A percentile compares a stretch with the other conserved stretches of the same genome.
Conservation (phyloP, 2,797 vertebrate species). For the Trachops cirrhosus region DNA sequence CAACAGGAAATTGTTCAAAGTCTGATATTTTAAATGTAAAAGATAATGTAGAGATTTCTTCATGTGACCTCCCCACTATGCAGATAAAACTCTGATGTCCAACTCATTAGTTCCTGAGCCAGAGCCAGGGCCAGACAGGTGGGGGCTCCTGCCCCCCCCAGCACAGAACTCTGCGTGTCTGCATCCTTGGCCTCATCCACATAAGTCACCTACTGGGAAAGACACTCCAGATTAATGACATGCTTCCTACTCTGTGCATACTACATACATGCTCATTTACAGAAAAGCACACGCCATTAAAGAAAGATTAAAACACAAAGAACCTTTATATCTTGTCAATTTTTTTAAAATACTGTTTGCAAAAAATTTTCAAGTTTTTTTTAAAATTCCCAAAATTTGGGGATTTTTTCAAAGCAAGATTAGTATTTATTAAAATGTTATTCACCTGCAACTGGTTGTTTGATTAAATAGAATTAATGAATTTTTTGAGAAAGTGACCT, state of each 20-base stretch:
- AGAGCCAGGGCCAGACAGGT: not conserved
- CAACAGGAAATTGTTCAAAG: not conserved
- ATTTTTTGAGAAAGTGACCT: conserved; percentile 16
- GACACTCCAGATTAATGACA: not conserved
- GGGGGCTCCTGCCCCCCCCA: not conserved
- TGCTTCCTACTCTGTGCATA: not conserved
- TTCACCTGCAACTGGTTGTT: not conserved
- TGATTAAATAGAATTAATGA: conserved; percentile 21
- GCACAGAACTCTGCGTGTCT: rapidly evolving
- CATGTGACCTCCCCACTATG: not conserved
- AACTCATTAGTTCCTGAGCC: not conserved
- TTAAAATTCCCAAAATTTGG: not conserved
- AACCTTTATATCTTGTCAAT: not conserved
- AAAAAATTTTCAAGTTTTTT: not conserved
- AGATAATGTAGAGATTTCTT: not conserved
- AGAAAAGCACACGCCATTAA: not conserved
- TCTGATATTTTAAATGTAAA: not conserved
- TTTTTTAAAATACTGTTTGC: not conserved
- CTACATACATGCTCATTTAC: not conserved
- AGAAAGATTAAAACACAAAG: not conserved
- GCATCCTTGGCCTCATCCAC: not conserved
- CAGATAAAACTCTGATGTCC: not conserved
- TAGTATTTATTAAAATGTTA: conserved; percentile 21
- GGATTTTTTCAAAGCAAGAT: not conserved
- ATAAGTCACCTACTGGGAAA: not conserved